Evolutionary conservation across 2,797 vertebrate genomes (phyloP).

Genomic region (Champsocephalus gunnari): DNA sequence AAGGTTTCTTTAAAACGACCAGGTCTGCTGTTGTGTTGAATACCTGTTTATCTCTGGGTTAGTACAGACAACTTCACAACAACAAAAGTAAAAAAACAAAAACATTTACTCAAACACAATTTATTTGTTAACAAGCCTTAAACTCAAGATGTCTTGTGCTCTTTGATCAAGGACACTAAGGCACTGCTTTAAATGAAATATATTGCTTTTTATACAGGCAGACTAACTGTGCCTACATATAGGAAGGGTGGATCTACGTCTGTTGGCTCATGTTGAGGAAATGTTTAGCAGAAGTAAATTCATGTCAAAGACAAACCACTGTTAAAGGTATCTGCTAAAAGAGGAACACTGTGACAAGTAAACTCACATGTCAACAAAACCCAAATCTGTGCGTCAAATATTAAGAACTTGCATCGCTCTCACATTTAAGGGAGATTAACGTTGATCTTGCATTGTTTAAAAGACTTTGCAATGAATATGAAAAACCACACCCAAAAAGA

Average conservation of each 20-base stretch:
- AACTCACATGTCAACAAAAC: not conserved
- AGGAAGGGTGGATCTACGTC: not conserved
- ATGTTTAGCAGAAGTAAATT: not conserved
- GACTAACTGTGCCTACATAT: not conserved
- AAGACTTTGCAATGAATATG: not conserved
- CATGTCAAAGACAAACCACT: not conserved
- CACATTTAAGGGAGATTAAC: not conserved
- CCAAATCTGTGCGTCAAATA: not conserved
- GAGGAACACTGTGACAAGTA: not conserved
- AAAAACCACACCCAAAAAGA: slow-evolving; percentile 4
- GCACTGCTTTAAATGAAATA: slow-evolving; percentile 1
- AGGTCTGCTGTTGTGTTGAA: not conserved
- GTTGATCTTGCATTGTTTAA: not conserved
- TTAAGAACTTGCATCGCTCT: not conserved
- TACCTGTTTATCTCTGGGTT: slow-evolving; percentile 3
- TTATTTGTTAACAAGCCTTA: slow-evolving; percentile 5
- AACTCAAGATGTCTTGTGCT: not conserved
- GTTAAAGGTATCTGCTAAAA: not conserved
- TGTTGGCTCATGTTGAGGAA: not conserved
- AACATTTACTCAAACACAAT: not conserved
- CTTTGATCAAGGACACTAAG: slow-evolving; percentile 7
- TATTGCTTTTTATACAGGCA: slow-evolving; percentile 16
- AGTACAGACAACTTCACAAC: slow-evolving; percentile 5
- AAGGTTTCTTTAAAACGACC: slow-evolving; percentile 78
- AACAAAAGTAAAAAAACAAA: not conserved